Conservation (phyloP, 35 echinoderm and acorn worm genomes). For the Ophioderma brevispina region DNA sequence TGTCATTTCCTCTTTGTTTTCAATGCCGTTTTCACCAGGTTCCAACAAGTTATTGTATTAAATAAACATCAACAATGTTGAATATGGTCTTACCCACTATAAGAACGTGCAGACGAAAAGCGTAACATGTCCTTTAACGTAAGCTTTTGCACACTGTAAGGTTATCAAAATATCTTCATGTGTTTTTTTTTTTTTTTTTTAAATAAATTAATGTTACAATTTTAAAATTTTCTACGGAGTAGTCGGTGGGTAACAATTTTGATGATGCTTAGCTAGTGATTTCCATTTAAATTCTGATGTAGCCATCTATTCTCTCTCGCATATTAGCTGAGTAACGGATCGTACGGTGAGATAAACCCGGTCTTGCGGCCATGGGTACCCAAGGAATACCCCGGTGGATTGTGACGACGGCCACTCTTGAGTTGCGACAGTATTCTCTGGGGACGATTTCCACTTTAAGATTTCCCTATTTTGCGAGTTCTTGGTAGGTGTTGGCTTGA, state of each 20-base stretch:
- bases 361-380: constrained; percentile 48
- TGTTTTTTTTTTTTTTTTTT: too few relatives aligned
- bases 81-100: too few relatives aligned
- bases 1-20: too few relatives aligned
- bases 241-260: constrained; percentile 31
- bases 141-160: too few relatives aligned
- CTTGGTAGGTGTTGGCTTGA: constrained; percentile 41
- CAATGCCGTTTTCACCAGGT: too few relatives aligned
- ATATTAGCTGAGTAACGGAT: constrained; percentile 45
- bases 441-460: constrained; percentile 30
- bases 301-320: constrained; percentile 20
- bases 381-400: constrained; percentile 51
- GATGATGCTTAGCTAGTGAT: constrained; percentile 20
- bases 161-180: too few relatives aligned
- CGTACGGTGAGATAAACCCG: constrained; percentile 57
- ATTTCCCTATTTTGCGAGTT: constrained; percentile 54
- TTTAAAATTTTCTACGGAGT: constrained; percentile 32
- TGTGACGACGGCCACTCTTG: constrained; percentile 69
- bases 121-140: too few relatives aligned
- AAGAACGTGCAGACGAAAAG: too few relatives aligned
- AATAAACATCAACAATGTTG: too few relatives aligned
- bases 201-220: too few relatives aligned
- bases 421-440: constrained; percentile 56
- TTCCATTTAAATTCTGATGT: constrained; percentile 48
- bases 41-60: too few relatives aligned